phyloP scores from a whole-genome alignment of 2,888 invertebrate species.

The Linyphia triangularis region DNA sequence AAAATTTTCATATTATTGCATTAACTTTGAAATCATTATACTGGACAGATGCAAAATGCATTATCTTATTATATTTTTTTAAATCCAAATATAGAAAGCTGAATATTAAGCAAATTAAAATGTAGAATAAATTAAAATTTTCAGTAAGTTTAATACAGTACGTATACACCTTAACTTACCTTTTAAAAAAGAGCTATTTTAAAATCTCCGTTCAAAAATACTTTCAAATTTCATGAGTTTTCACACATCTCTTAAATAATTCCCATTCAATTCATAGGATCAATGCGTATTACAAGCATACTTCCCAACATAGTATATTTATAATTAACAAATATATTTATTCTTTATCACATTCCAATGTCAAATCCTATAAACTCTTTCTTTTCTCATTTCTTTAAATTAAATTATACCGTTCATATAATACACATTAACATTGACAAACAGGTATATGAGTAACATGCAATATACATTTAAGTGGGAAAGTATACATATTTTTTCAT shows the following conservation, averaged over 20 bases:
- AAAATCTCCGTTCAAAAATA: not conserved
- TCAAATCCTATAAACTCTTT: not conserved
- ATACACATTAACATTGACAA: not conserved
- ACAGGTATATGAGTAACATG: not conserved
- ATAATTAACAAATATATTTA: not conserved
- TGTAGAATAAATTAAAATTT: too few relatives aligned
- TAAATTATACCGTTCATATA: not conserved
- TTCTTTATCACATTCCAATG: not conserved
- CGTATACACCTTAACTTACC: not conserved
- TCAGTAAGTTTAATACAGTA: too few relatives aligned
- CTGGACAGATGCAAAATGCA: too few relatives aligned
- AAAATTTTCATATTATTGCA: too few relatives aligned
- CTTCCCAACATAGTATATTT: not conserved
- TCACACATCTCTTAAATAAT: not conserved
- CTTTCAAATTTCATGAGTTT: too few relatives aligned
- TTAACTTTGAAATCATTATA: too few relatives aligned
- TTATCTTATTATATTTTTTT: too few relatives aligned
- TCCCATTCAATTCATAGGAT: not conserved
- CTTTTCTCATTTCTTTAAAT: not conserved
- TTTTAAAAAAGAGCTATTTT: not conserved
- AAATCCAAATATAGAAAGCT: too few relatives aligned
- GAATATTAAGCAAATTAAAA: too few relatives aligned
- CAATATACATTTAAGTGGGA: not conserved
- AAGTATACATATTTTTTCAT: slow-evolving; percentile 10
- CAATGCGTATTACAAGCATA: not conserved